Base-by-base conservation (phyloP, 2,888 invertebrate genomes). In the Drosophila kambysellisi region DNA sequence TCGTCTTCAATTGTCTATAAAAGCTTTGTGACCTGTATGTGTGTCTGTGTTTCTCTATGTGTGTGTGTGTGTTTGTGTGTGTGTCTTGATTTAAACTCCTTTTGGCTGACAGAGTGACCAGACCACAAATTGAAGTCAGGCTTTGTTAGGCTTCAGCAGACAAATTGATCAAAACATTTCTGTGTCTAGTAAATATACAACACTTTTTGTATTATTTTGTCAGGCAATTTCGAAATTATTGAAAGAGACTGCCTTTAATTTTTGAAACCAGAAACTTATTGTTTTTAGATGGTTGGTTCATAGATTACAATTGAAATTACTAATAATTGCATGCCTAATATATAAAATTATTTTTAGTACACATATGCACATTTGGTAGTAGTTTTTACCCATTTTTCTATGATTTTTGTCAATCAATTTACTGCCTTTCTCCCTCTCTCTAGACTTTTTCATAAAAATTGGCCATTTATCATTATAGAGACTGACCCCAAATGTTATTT, bases 51-150 rank as follows among this genome's bases (percentile, higher is more conserved):
- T 11, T 12, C 4, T 35, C 5, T 66, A 5, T 64, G 11, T 41
- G 35, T 60, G 35, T 62, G 17, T 48, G 64, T 58, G 4, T 65
- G 53, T 54, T 25, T 25, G 20, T n/a, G n/a, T n/a, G 32, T 48
- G 48, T n/a, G 41, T 62, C 17, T 64, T 70, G 70, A 43, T 66
- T 53, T 70, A 66, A 76, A 73, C 76, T 76, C 67, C 76, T 61
- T 68, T 65, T 54, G 20, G 43, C 29, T 67, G 53, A 60, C 46
- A 46, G 70, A 54, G 67, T 81, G 77, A 73, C 77, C 79, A 81
- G 77, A 57, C 30, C 57, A 32, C 4, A 62, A 70, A 62, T 20
- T 29, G 37, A 52, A 63, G 37, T 51, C 59, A 33, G 39, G 29
- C 51, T 68, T 46, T 30, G 52, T 46, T n/a, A 17, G 25, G 12